These are phyloP conservation scores for Neolamprologus modestus DNA, from an alignment of 2,113 vertebrate genomes.

Conservation along the genomic window DNA sequence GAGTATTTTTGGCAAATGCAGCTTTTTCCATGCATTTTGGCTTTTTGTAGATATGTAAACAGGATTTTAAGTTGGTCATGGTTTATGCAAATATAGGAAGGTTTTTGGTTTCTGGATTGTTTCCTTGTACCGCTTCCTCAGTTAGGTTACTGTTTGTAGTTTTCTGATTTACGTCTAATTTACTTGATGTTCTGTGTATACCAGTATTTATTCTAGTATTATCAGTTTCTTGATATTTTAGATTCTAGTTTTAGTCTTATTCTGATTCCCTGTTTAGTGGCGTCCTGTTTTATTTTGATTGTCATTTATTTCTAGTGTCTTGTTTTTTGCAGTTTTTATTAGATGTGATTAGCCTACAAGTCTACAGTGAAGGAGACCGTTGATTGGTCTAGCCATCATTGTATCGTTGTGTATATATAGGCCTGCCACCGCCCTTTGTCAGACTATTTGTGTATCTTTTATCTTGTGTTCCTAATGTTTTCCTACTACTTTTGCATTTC, in stretches of 20 bases:
- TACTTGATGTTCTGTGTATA: neutral
- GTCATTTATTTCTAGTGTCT: neutral
- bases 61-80: neutral
- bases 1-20: neutral
- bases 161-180: neutral
- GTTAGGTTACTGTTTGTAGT: neutral
- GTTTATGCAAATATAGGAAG: neutral
- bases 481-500: neutral
- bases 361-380: neutral
- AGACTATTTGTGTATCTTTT: neutral
- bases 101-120: neutral
- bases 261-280: neutral
- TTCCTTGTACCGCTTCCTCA: neutral
- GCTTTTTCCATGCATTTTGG: neutral
- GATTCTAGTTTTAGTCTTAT: neutral
- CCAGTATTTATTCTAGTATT: neutral
- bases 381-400: neutral
- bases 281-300: neutral
- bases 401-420: neutral
- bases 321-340: neutral
- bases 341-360: neutral
- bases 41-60: neutral
- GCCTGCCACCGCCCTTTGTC: neutral
- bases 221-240: neutral
- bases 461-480: neutral